phyloP scores from a whole-genome alignment of 2,888 invertebrate species.

The Cotesia congregata region DNA sequence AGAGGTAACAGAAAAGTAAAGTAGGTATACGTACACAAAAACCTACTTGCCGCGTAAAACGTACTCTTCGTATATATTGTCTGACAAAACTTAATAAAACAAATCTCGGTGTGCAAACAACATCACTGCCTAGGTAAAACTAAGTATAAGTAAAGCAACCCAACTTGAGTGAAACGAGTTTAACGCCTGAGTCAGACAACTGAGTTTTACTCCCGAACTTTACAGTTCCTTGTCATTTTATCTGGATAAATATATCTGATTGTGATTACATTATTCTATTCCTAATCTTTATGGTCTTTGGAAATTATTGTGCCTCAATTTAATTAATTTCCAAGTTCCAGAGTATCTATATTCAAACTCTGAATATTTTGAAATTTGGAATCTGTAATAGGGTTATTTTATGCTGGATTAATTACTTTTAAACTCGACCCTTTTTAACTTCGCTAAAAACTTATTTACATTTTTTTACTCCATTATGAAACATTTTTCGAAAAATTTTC shows the following conservation, averaged over 20 bases:
- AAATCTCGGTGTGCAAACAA: constrained; percentile 66
- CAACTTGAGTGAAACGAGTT: constrained; percentile 37
- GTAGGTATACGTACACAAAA: constrained; percentile 40
- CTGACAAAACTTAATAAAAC: constrained; percentile 66
- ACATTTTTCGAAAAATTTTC: too few species aligned
- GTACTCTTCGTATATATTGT: constrained; percentile 24
- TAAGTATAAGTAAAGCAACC: background rate
- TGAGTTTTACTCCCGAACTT: constrained; percentile 43
- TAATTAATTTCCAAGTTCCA: too few species aligned
- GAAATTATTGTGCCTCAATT: too few species aligned
- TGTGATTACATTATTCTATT: too few species aligned
- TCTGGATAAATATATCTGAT: constrained; percentile 5
- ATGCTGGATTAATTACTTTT: too few species aligned
- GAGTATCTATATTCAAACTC: too few species aligned
- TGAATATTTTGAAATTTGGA: too few species aligned
- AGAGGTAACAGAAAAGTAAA: constrained; percentile 2
- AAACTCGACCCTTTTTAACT: too few species aligned
- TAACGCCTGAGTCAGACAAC: constrained; percentile 62
- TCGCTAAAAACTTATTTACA: too few species aligned
- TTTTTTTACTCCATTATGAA: too few species aligned
- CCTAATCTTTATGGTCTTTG: too few species aligned
- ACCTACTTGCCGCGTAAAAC: constrained; percentile 45
- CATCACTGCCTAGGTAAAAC: background rate
- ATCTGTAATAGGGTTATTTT: too few species aligned
- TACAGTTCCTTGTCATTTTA: constrained; percentile 49